A percentile compares a stretch with the other conserved stretches of the same genome.
Conservation (phyloP, 2,113 vertebrate species). For the Sturnira hondurensis region DNA sequence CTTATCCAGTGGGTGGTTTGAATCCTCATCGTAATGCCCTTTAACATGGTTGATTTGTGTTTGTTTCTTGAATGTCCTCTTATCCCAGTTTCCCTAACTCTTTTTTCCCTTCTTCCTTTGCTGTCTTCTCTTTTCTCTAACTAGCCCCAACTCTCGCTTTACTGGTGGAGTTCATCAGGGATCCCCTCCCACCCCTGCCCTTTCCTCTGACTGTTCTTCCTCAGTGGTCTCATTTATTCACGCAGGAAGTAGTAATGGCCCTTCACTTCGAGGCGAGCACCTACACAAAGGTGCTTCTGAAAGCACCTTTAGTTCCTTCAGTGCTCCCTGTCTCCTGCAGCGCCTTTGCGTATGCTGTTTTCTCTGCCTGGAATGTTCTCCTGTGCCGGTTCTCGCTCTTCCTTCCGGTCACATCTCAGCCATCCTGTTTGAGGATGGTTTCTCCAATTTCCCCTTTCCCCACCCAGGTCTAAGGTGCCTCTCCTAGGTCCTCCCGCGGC, state of each 20-base stretch:
- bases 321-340: background rate
- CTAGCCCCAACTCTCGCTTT: background rate
- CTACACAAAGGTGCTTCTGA: no score
- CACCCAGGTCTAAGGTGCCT: background rate
- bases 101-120: background rate
- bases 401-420: background rate
- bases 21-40: background rate
- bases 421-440: background rate
- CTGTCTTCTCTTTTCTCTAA: background rate
- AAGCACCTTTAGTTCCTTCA: background rate
- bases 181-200: fast-evolving
- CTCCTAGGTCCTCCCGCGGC: background rate
- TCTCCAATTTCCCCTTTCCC: background rate
- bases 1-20: background rate
- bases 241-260: background rate
- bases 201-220: background rate
- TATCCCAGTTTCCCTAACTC: background rate
- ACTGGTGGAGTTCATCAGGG: background rate
- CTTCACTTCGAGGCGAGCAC: background rate
- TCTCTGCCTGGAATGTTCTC: background rate
- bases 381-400: background rate
- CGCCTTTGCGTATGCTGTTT: background rate
- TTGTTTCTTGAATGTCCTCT: background rate
- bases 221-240: background rate
- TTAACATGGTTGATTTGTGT: background rate